phyloP scores from a whole-genome alignment of 1,140 invertebrate species.

The Globodera rostochiensis region DNA sequence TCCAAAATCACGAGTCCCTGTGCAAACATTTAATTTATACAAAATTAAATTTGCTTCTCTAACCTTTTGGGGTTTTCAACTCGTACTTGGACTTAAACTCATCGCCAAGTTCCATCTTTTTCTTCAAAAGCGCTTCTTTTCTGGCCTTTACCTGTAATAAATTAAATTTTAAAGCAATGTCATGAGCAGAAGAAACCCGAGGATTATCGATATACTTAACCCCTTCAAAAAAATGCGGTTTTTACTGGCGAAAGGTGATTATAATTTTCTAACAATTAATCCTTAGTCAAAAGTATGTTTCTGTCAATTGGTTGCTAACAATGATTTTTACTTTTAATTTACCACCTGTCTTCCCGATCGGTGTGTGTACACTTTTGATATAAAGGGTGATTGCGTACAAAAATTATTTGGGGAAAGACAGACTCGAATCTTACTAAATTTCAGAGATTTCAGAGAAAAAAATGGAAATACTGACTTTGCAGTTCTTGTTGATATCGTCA shows the following conservation, averaged over 20 bases:
- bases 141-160: slow-evolving; percentile 21
- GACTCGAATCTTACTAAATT: slow-evolving; percentile 5
- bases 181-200: too few species aligned
- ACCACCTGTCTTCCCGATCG: slow-evolving; percentile 29
- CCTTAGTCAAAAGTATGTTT: too few species aligned
- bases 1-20: slow-evolving; percentile 92
- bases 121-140: slow-evolving; percentile 19
- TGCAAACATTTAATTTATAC: not conserved
- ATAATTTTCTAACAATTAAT: too few species aligned
- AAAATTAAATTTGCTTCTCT: not conserved
- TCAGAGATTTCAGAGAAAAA: not conserved
- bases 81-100: slow-evolving; percentile 29
- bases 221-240: too few species aligned
- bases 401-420: slow-evolving; percentile 6
- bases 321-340: not conserved
- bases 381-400: slow-evolving; percentile 4
- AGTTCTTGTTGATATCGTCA: not conserved
- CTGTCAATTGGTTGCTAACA: too few species aligned
- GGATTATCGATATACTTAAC: too few species aligned
- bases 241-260: too few species aligned
- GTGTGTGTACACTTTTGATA: slow-evolving; percentile 22
- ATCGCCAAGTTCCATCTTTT: slow-evolving; percentile 24
- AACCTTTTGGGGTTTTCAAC: slow-evolving; percentile 61
- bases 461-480: not conserved
- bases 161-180: not conserved